Evolutionary conservation across 2,797 vertebrate species (phyloP).

Genomic region (Acanthurus leucopareius): DNA sequence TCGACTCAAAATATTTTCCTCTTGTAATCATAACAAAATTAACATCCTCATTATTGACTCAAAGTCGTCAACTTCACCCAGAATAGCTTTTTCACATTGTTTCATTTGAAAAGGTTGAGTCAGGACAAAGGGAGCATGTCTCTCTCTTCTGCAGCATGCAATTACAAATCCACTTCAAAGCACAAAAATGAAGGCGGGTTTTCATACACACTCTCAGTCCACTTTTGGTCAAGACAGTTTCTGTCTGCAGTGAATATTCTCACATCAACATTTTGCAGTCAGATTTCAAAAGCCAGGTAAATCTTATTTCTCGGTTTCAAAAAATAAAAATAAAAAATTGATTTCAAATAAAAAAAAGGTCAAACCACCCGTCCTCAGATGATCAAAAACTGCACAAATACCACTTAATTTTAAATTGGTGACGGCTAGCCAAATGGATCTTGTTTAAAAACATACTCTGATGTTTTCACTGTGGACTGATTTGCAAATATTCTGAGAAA

Average conservation of each 20-base stretch:
- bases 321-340: background rate
- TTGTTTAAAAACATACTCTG: constrained; percentile 30
- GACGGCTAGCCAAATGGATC: background rate
- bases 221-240: background rate
- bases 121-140: constrained; percentile 6
- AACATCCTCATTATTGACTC: constrained; percentile 49
- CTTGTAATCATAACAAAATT: constrained; percentile 51
- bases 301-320: constrained; percentile 9
- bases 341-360: background rate
- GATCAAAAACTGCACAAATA: background rate
- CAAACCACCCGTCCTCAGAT: background rate
- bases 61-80: constrained; percentile 25
- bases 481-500: constrained; percentile 40
- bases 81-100: constrained; percentile 19
- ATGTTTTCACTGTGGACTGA: constrained; percentile 29
- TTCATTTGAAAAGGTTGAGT: constrained; percentile 21
- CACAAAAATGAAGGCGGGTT: constrained; percentile 9
- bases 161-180: constrained; percentile 37
- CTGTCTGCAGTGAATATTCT: background rate
- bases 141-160: constrained; percentile 10
- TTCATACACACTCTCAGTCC: background rate
- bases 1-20: constrained; percentile 25
- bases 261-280: constrained; percentile 5
- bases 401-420: constrained; percentile 24
- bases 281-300: constrained; percentile 5